Conservation (phyloP, 64 coral and sea anemone species). For the Catalaphyllia jardinei region DNA sequence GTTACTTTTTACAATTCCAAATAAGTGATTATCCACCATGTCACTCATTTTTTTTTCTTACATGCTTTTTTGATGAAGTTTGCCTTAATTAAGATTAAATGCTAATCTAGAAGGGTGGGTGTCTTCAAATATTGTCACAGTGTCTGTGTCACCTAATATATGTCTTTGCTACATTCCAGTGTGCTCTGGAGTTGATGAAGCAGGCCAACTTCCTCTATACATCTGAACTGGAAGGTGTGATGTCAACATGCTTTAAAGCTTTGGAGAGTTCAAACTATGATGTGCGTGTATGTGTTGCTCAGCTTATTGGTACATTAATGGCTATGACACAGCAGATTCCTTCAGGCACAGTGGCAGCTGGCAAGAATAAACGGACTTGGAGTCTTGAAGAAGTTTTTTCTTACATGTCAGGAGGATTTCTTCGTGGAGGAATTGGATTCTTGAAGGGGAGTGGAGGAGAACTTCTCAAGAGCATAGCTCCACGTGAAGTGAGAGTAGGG, state of each 20-base stretch:
- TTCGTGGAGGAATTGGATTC: slow-evolving; percentile 94
- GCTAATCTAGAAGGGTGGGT: too few relatives aligned
- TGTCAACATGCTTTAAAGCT: slow-evolving; percentile 84
- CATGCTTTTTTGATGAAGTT: too few relatives aligned
- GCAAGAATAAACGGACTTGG: slow-evolving; percentile 73
- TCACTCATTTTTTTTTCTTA: too few relatives aligned
- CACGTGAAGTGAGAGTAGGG: slow-evolving; percentile 95
- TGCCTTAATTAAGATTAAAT: too few relatives aligned
- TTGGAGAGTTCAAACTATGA: slow-evolving; percentile 98
- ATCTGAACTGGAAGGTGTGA: slow-evolving; percentile 80
- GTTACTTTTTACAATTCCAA: too few relatives aligned
- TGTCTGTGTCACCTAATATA: not conserved
- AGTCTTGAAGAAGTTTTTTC: slow-evolving; percentile 89
- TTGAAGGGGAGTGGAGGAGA: slow-evolving; percentile 90
- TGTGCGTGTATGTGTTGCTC: slow-evolving; percentile 89
- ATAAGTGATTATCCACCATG: too few relatives aligned
- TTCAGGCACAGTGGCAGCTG: slow-evolving; percentile 27
- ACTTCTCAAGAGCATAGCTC: slow-evolving; percentile 77
- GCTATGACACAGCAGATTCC: slow-evolving; percentile 81
- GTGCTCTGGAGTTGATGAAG: slow-evolving; percentile 88
- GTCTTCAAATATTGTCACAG: too few relatives aligned
- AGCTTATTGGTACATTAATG: slow-evolving; percentile 83
- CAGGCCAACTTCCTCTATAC: slow-evolving; percentile 91
- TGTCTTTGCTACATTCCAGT: slow-evolving; percentile 47
- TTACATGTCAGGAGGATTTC: slow-evolving; percentile 90